A percentile compares a stretch with the other conserved stretches of the same genome.
These are phyloP conservation scores for Enteromius paludinosus DNA, from an alignment of 2,797 vertebrate genomes.

Conservation along the genomic window DNA sequence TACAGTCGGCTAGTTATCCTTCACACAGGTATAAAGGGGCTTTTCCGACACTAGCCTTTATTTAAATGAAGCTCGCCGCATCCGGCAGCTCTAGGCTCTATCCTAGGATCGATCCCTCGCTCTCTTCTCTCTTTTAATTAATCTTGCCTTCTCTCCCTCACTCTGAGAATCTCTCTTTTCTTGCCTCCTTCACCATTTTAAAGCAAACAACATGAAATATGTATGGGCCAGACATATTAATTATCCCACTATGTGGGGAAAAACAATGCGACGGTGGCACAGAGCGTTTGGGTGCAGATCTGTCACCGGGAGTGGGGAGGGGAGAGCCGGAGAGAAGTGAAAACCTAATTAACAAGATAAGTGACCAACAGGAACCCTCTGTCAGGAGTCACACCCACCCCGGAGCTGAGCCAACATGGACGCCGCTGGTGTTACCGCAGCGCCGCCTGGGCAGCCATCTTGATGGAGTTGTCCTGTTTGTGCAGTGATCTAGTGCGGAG, in stretches of 20 bases:
- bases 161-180: constrained; percentile 59
- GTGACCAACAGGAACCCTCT: constrained; percentile 67
- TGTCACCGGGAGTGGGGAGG: constrained; percentile 72
- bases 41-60: constrained; percentile 72
- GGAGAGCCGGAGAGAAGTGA: constrained; percentile 56
- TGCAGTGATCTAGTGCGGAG: constrained; percentile 42
- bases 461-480: constrained; percentile 50
- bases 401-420: constrained; percentile 52
- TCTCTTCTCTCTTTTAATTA: constrained; percentile 80
- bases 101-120: constrained; percentile 77
- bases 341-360: constrained; percentile 73
- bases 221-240: constrained; percentile 81
- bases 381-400: constrained; percentile 64
- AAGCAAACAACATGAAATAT: constrained; percentile 84
- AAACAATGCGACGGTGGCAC: constrained; percentile 47
- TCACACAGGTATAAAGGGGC: constrained; percentile 72
- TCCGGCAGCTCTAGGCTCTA: constrained; percentile 80
- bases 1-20: constrained; percentile 93
- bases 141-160: constrained; percentile 69
- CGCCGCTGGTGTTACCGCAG: constrained; percentile 27
- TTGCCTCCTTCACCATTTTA: constrained; percentile 67
- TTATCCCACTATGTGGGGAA: constrained; percentile 77
- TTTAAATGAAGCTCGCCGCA: constrained; percentile 81
- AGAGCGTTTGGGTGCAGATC: constrained; percentile 66
- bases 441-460: constrained; percentile 49